Evolutionary conservation across 1,140 invertebrate species (phyloP), one percentile per base, ranked within the genome.

Genomic region (Drosophila bocki): DNA sequence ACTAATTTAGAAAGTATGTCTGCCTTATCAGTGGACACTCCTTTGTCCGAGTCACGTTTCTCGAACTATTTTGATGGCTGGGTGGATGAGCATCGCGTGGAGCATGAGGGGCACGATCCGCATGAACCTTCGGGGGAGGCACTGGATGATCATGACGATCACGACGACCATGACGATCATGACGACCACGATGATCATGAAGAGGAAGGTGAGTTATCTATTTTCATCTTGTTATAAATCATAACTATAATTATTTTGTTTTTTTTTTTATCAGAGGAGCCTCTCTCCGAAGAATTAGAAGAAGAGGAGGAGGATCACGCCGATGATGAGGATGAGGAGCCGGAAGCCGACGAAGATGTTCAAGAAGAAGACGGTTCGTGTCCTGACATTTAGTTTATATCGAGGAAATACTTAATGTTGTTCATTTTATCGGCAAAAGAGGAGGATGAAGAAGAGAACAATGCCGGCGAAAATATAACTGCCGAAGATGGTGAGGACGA

Each of bases 11-110:
- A 7, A 19, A 22, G 17, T 26, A 8, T 48, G 0, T 17, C 11
- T 33, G 6, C 0, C 45, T 0, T 59, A 42, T 56, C 29, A 97
- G 96, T 96, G 82, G 96, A 96, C 86, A 95, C 95, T 29, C 95
- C 96, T 41, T 82, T 96, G 72, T 94, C 94, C 12, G 95, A 96
- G 82, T 97, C 96, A 26, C 93, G 94, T 37, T 97, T 96, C 93
- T 95, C 96, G 12, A 94, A 94, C 81, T 94, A 96, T 45, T 95
- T 97, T 68, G 95, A 96, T 90, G 96, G 96, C 12, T 97, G 96
- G 96, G 94, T 96, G n/a, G 96, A 97, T 78, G 95, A 96, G 82
- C 91, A 93, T 68, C 91, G 94, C 13, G 93, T 93, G 60, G 93
- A 94, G 67, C 93, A 95, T 60, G 93, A 94, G 60, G 84, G 84